Base-by-base conservation (phyloP, 2,888 invertebrate species). In the Ormia ochracea region DNA sequence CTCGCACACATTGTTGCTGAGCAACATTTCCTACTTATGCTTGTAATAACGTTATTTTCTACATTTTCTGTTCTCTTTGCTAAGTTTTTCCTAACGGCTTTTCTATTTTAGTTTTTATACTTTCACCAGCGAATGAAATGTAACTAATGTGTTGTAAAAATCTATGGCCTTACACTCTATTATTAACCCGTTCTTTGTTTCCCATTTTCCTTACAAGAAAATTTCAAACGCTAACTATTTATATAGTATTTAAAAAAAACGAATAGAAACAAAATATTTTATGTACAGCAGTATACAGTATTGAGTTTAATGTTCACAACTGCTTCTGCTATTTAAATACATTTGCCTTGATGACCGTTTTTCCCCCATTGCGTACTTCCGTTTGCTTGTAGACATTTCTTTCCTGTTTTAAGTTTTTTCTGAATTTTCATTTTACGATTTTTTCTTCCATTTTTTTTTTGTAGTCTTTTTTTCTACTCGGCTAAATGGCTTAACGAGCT, bases 131-230 rank as follows among this genome's bases (percentile, higher is more conserved):
- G 69, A 70, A 82, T 82, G 79, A 82, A 82, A 79, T 70, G 79
- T 59, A 66, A 73, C 79, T 74, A 77, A 82, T 82, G 82, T 74
- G 66, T 72, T 79, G 77, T 41, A 79, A 74, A 79, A 73, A 73
- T 77, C 79, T 79, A 79, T 79, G 79, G 77, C 76, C 77, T 63
- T 70, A 70, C 70, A 70, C 74, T 14, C 41, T 70, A 56, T 70
- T 79, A 79, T 79, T 82, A 82, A 82, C 7, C 41, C n/a, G 33
- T 43, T 52, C 28, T 33, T 52, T 48, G 14, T 9, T 17, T n/a
- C 10, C 45, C 12, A 2, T 10, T 14, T 33, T 17, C 0, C 3
- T 10, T n/a, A 10, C 3, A 21, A 50, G 10, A 58, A 58, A 28
- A 21, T 52, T 38, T 31, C 21, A n/a, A 38, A 45, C 33, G n/a